Evolutionary conservation across 2,113 vertebrate species (phyloP).

Genomic region (Ursus arctos): DNA sequence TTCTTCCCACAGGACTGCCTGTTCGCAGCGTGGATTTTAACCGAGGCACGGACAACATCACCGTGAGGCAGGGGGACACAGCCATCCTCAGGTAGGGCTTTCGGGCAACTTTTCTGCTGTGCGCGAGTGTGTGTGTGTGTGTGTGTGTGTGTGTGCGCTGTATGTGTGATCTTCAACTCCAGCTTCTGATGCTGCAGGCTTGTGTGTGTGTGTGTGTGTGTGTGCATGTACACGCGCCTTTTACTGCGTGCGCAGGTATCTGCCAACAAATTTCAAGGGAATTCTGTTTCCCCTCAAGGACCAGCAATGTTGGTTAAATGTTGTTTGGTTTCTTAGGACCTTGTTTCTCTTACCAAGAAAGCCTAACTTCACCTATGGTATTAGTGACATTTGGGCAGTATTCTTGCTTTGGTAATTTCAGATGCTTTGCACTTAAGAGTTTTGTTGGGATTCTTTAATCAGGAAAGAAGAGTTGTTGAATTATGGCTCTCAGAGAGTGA

Average conservation of each 20-base stretch:
- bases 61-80: conserved; percentile 99
- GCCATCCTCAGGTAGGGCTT: conserved; percentile 97
- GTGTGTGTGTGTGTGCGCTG: neutral
- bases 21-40: conserved; percentile 99
- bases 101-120: conserved; percentile 75
- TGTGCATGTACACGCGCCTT: fast-evolving
- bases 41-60: conserved; percentile 99
- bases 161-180: neutral
- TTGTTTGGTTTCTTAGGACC: conserved; percentile 57
- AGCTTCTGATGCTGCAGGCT: conserved; percentile 63
- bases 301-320: conserved; percentile 80
- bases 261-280: conserved; percentile 73
- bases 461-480: conserved; percentile 61
- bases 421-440: conserved; percentile 61
- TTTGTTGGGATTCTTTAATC: conserved; percentile 56
- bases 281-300: conserved; percentile 59
- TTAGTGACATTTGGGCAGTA: neutral
- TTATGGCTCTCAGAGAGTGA: conserved; percentile 34
- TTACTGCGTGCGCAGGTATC: conserved; percentile 14
- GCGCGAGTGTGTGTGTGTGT: neutral
- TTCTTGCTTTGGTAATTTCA: conserved; percentile 66
- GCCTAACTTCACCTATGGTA: conserved; percentile 72
- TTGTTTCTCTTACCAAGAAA: conserved; percentile 68
- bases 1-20: conserved; percentile 99
- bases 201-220: neutral